A percentile compares a stretch with the other conserved stretches of the same genome.
Evolutionary conservation across 2,797 vertebrate species (phyloP).

Genomic region (Allochrocebus solatus): DNA sequence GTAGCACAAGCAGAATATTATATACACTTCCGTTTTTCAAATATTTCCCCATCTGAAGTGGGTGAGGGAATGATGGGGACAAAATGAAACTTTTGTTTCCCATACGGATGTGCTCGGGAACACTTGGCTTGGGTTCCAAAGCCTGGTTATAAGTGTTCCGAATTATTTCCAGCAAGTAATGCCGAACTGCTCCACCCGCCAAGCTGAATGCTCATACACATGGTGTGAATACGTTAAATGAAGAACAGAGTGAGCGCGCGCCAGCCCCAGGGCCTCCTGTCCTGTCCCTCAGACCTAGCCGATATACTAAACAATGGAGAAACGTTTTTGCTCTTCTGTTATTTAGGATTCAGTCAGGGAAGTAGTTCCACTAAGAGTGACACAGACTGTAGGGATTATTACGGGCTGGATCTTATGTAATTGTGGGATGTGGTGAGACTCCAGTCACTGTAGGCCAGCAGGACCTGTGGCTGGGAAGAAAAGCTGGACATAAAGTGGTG

Average conservation of each 20-base stretch:
- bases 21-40: conserved; percentile 35
- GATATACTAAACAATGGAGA: not conserved
- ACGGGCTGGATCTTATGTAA: not conserved
- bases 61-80: rapidly evolving
- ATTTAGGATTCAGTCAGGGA: not conserved
- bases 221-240: not conserved
- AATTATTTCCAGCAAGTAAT: not conserved
- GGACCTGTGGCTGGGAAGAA: not conserved
- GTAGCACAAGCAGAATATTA: conserved; percentile 61
- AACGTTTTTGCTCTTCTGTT: not conserved
- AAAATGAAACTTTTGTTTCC: conserved; percentile 39
- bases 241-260: not conserved
- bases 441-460: not conserved
- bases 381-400: not conserved
- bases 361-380: not conserved
- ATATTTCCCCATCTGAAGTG: conserved; percentile 36
- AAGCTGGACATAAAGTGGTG: not conserved
- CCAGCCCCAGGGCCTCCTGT: not conserved
- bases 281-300: not conserved
- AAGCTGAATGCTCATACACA: not conserved
- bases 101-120: not conserved
- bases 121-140: conserved; percentile 60
- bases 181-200: not conserved
- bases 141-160: conserved; percentile 54
- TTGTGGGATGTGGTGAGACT: not conserved